Conservation (phyloP, 2,888 invertebrate species). For the Amphiduros pacificus region DNA sequence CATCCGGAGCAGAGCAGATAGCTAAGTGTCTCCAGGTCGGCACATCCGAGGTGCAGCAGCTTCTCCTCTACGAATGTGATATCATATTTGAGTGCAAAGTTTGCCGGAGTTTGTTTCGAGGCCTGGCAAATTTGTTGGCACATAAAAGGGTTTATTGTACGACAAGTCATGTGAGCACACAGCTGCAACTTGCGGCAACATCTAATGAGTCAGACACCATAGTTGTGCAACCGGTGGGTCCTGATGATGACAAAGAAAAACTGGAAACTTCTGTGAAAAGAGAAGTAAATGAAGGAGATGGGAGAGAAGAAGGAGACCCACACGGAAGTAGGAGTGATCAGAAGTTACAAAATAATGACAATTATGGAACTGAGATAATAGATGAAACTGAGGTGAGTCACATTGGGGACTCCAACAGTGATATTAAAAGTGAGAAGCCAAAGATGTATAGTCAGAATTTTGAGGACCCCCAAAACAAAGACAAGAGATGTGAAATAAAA, state of each 20-base stretch:
- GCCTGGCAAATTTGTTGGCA: not conserved
- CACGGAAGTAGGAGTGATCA: not conserved
- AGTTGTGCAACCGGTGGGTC: constrained; percentile 40
- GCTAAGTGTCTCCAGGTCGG: not conserved
- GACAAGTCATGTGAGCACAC: constrained; percentile 10
- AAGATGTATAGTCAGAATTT: constrained; percentile 41
- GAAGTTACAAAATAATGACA: no score
- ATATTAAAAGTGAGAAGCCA: not conserved
- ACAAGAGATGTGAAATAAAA: no score
- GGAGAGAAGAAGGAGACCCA: not conserved
- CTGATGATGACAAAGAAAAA: constrained; percentile 21
- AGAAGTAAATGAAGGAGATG: not conserved
- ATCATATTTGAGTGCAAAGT: constrained; percentile 1
- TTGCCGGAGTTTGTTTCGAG: not conserved
- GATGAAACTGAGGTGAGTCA: not conserved
- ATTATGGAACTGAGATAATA: no score
- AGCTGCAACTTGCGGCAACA: constrained; percentile 55
- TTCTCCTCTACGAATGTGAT: not conserved
- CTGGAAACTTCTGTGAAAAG: not conserved
- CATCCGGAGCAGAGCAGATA: not conserved
- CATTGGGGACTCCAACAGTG: not conserved
- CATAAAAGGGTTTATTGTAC: not conserved
- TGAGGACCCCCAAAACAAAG: constrained; percentile 35
- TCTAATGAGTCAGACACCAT: constrained; percentile 54
- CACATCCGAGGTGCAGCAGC: not conserved